Evolutionary conservation across 2,888 invertebrate genomes (phyloP), one percentile per base, ranked within the genome.

Genomic region (Drosophila lutescens): DNA sequence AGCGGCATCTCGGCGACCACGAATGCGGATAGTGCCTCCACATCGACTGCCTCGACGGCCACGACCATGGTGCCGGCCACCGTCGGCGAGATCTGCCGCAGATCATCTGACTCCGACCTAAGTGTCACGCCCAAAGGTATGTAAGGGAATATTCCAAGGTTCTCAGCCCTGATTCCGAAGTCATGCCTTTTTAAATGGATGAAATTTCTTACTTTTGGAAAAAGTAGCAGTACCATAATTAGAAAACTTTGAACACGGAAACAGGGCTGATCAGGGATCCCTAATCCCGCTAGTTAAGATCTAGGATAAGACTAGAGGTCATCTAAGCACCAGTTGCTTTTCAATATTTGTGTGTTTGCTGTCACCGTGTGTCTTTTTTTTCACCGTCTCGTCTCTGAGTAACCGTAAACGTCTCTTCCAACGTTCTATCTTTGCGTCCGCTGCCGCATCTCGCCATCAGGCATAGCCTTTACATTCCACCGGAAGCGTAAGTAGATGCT

Each of bases 101-200:
- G 98, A 79, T 98, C 98, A 4, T 98, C 98, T 3, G 98, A 98
- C 92, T 98, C 98, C 0, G 98, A 98, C 93, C 93, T 98, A 78
- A 98, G 97, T 93, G 95, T 97, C 53, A 97, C 98, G 12, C 97
- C 98, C 5, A 98, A 97, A 96, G 98, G 98, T 98, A 93, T 92
- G 90, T 85, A 72, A 12, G 40, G 47, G 49, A 20, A 12, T 13
- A 32, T 32, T 9, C 7, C 8, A 26, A n/a, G 36, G 20, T 17
- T 30, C 17, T 4, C 58, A 59, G 58, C 23, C 23, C 15, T 34
- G 57, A 9, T 59, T 26, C 15, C 41, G 17, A 17, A 3, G 13
- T 36, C n/a, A 26, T 26, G 26, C 6, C 26, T 5, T 2, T 26
- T 26, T 26, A 26, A 26, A 41, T 20, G 20, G 1, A 4, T 4